Percentiles rank a stretch among this genome's conserved stretches.
Conservation (phyloP, 1,140 invertebrate genomes). For the Brachionus angularis region DNA sequence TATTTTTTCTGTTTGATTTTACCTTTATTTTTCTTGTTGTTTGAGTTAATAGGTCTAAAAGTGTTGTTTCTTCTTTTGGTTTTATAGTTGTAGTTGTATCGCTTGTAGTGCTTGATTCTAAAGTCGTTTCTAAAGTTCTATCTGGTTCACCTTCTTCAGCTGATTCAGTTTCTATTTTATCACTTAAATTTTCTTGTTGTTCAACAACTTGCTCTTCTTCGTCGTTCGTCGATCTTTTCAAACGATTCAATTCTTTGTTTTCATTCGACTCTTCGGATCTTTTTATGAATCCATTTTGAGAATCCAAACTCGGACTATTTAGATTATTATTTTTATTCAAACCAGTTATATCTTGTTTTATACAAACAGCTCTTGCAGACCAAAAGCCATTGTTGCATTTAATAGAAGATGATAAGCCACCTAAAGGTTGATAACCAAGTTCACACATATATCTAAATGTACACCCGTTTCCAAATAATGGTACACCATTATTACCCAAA, state of each 20-base stretch:
- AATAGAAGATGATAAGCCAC: not conserved
- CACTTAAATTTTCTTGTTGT: not conserved
- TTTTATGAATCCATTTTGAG: not conserved
- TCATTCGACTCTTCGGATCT: not conserved
- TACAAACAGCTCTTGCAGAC: slow-evolving; percentile 37
- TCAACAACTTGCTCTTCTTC: too few species aligned
- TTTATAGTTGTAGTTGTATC: not conserved
- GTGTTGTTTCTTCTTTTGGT: not conserved
- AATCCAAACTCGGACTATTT: not conserved
- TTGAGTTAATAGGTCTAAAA: not conserved
- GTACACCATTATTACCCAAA: slow-evolving; percentile 3
- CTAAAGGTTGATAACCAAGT: slow-evolving; percentile 26
- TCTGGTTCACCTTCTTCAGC: not conserved
- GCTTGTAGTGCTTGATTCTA: not conserved
- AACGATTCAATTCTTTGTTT: not conserved
- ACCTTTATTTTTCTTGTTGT: not conserved
- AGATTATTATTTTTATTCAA: not conserved
- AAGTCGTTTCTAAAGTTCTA: not conserved
- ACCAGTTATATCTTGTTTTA: slow-evolving; percentile 21
- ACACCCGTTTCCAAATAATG: slow-evolving; percentile 41
- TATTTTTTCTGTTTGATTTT: not conserved
- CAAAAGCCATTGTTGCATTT: slow-evolving; percentile 41
- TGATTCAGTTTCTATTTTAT: not conserved
- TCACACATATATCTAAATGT: slow-evolving; percentile 40
- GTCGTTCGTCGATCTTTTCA: not conserved